Evolutionary conservation across 30 jellyfish, hydroid and myxozoan species (phyloP), one percentile per base, ranked within the genome.

Genomic region (Chrysaora quinquecirrha): DNA sequence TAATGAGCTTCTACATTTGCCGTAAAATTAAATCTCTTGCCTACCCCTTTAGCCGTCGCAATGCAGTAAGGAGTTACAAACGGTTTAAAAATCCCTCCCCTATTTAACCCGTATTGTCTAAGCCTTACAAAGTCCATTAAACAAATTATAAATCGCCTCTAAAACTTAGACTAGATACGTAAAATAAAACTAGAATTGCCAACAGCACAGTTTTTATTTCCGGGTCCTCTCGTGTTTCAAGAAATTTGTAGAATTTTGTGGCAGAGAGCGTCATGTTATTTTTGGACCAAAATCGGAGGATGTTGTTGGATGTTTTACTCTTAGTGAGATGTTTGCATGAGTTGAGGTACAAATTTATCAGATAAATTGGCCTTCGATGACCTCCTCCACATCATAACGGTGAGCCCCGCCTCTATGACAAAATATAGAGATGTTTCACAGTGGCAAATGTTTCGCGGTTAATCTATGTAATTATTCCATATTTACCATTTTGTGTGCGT

Each of bases 331-430:
- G 54, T 38, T 38, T n/a, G n/a, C n/a, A n/a, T n/a, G n/a, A n/a
- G n/a, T n/a, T n/a, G n/a, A n/a, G n/a, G n/a, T n/a, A n/a, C n/a
- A n/a, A n/a, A n/a, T n/a, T n/a, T n/a, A n/a, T 38, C 54, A 3
- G 54, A 38, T 38, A 38, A 38, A 3, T 14, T 38, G 54, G 54
- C 14, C 14, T 38, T 38, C 54, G 54, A 38, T 38, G 54, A 20
- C 68, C 68, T 52, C 68, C 19, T 25, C 19, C 29, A 16, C 25
- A 3, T 52, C 6, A 52, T 52, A 52, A 19, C 68, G 3, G 25
- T 52, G 68, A 10, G 68, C 68, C 68, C 12, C 68, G 12, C 68
- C 68, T 52, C 68, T 52, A 2, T 52, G 68, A 19, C 25, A 2
- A 52, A 19, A 52, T 4, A 52, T 3, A 3, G 12, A 52, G 68